A percentile compares a stretch with the other conserved stretches of the same genome.
These are phyloP conservation scores for Lamprotornis superbus DNA, from an alignment of 2,113 vertebrate genomes.

Conservation along the genomic window DNA sequence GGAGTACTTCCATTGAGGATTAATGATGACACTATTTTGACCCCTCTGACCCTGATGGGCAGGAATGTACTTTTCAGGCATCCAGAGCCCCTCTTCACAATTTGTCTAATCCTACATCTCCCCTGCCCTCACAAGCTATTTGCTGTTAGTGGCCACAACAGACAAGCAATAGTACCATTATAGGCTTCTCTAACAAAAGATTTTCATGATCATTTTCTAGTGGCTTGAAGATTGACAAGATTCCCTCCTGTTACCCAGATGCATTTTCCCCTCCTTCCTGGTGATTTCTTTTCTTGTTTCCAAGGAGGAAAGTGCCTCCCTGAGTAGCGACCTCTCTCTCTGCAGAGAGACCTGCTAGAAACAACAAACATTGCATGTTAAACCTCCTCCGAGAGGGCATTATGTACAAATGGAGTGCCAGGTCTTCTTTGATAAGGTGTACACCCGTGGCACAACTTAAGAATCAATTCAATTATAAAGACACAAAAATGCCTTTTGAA, in stretches of 20 bases:
- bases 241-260: slow-evolving; percentile 77
- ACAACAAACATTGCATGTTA: slow-evolving; percentile 72
- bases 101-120: slow-evolving; percentile 66
- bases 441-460: slow-evolving; percentile 67
- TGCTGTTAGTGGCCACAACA: slow-evolving; percentile 69
- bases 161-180: slow-evolving; percentile 75
- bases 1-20: slow-evolving; percentile 30
- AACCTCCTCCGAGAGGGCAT: slow-evolving; percentile 70
- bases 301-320: slow-evolving; percentile 77
- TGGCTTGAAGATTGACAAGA: slow-evolving; percentile 78
- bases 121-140: slow-evolving; percentile 60
- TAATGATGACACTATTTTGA: slow-evolving; percentile 63
- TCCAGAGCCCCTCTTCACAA: slow-evolving; percentile 53
- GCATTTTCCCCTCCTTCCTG: slow-evolving; percentile 70
- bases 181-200: slow-evolving; percentile 76
- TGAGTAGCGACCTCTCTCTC: slow-evolving; percentile 72
- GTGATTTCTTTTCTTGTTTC: slow-evolving; percentile 81
- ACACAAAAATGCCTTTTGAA: slow-evolving; percentile 74
- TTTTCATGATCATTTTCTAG: slow-evolving; percentile 76
- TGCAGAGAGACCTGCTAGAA: slow-evolving; percentile 70
- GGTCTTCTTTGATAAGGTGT: slow-evolving; percentile 69
- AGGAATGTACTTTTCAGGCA: slow-evolving; percentile 62
- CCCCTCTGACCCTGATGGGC: slow-evolving; percentile 49
- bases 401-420: slow-evolving; percentile 63
- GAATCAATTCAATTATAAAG: slow-evolving; percentile 79